phyloP scores from a whole-genome alignment of 1,140 invertebrate species.

The Lethrus apterus region DNA sequence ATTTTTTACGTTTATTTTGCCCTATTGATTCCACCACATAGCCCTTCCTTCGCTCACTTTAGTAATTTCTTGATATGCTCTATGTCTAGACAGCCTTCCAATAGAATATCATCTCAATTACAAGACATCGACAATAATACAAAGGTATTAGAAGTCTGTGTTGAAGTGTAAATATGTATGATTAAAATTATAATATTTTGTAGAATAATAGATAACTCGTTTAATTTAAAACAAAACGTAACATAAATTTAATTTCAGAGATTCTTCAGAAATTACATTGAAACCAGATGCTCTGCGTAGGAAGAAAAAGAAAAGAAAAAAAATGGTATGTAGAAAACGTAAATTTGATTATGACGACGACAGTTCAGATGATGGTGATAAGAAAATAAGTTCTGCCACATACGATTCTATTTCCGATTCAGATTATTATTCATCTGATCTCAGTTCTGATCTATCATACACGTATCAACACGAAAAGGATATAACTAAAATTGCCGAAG shows the following conservation, averaged over 20 bases:
- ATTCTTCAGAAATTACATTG: slow-evolving; percentile 29
- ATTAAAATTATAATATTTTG: no score
- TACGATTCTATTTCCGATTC: slow-evolving; percentile 3
- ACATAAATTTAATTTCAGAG: slow-evolving; percentile 13
- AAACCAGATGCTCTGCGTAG: not conserved
- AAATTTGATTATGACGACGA: slow-evolving; percentile 7
- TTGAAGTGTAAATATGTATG: no score
- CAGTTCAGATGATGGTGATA: not conserved
- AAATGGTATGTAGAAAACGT: slow-evolving; percentile 7
- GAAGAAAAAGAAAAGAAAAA: slow-evolving; percentile 14
- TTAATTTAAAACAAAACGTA: not conserved
- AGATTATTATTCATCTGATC: slow-evolving; percentile 4
- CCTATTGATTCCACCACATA: no score
- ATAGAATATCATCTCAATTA: no score
- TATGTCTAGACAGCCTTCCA: no score
- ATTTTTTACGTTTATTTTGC: no score
- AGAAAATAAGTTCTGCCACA: not conserved
- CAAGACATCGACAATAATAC: no score
- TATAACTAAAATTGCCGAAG: not conserved
- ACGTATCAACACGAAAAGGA: slow-evolving; percentile 34
- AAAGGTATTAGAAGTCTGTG: no score
- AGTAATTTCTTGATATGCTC: no score
- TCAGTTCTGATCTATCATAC: slow-evolving; percentile 27
- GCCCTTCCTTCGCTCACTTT: no score
- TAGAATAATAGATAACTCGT: no score